phyloP scores from a whole-genome alignment of 2,888 invertebrate genomes.

The Poecilobothrus nobilitatus region DNA sequence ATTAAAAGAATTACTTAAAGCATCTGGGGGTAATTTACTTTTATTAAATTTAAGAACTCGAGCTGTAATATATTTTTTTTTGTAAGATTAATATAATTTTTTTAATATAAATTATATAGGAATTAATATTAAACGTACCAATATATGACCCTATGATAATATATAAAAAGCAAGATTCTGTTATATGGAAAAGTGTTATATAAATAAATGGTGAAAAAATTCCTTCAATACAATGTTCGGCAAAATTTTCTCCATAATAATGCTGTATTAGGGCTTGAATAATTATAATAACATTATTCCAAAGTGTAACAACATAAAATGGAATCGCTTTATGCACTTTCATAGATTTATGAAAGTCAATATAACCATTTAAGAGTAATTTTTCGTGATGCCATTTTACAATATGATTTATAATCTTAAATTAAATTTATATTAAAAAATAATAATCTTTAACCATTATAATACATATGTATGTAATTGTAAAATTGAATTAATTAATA shows the following conservation, averaged over 20 bases:
- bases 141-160: slow-evolving; percentile 49
- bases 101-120: slow-evolving; percentile 7
- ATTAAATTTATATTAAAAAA: slow-evolving; percentile 15
- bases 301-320: slow-evolving; percentile 54
- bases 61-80: slow-evolving; percentile 37
- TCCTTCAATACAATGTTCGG: slow-evolving; percentile 46
- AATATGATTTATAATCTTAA: slow-evolving; percentile 51
- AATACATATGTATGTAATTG: too few relatives aligned
- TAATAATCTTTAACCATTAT: neutral
- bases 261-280: slow-evolving; percentile 51
- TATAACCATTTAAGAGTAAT: slow-evolving; percentile 55
- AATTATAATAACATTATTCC: slow-evolving; percentile 51
- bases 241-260: slow-evolving; percentile 48
- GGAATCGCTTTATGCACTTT: slow-evolving; percentile 53
- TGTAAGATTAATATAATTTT: neutral
- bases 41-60: slow-evolving; percentile 54
- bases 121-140: slow-evolving; percentile 37
- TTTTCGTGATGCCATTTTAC: slow-evolving; percentile 52
- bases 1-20: slow-evolving; percentile 46
- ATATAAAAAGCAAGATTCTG: slow-evolving; percentile 47
- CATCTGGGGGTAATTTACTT: slow-evolving; percentile 53
- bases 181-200: slow-evolving; percentile 47
- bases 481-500: neutral
- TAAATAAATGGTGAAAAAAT: slow-evolving; percentile 50
- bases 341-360: slow-evolving; percentile 58